A percentile compares a stretch with the other conserved stretches of the same genome.
phyloP scores from a whole-genome alignment of 35 echinoderm and acorn worm species.

The Lytechinus pictus region DNA sequence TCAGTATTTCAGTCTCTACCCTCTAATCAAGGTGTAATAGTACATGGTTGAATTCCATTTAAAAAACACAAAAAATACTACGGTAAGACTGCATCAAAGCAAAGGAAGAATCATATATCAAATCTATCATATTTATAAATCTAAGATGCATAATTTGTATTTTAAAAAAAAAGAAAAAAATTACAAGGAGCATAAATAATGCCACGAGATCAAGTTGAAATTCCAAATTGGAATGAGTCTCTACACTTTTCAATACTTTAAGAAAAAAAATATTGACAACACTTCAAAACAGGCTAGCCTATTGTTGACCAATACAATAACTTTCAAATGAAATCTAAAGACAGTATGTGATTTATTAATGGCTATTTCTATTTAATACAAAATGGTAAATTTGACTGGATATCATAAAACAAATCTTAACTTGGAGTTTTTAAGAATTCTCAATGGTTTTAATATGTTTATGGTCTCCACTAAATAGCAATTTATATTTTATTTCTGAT shows the following conservation, averaged over 20 bases:
- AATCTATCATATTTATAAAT: not conserved
- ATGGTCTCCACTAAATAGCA: too few species aligned
- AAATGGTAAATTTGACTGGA: too few species aligned
- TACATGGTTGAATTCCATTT: too few species aligned
- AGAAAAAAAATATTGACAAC: not conserved
- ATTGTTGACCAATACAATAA: not conserved
- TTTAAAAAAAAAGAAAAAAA: not conserved
- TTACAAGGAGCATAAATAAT: not conserved
- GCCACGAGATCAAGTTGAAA: not conserved
- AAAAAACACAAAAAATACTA: too few species aligned
- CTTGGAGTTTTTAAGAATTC: too few species aligned
- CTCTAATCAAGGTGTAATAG: too few species aligned
- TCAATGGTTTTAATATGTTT: too few species aligned
- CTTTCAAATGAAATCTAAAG: not conserved
- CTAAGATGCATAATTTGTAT: not conserved
- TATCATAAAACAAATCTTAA: too few species aligned
- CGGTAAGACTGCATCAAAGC: too few species aligned
- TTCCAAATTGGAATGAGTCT: not conserved
- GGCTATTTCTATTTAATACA: too few species aligned
- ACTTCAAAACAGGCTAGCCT: not conserved
- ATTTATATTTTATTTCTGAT: too few species aligned
- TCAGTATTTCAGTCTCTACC: too few species aligned
- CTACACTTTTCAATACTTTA: not conserved
- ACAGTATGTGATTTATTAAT: not conserved
- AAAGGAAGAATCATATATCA: not conserved